Evolutionary conservation across 2,113 vertebrate genomes (phyloP).

Genomic region (Stictonetta naevosa): DNA sequence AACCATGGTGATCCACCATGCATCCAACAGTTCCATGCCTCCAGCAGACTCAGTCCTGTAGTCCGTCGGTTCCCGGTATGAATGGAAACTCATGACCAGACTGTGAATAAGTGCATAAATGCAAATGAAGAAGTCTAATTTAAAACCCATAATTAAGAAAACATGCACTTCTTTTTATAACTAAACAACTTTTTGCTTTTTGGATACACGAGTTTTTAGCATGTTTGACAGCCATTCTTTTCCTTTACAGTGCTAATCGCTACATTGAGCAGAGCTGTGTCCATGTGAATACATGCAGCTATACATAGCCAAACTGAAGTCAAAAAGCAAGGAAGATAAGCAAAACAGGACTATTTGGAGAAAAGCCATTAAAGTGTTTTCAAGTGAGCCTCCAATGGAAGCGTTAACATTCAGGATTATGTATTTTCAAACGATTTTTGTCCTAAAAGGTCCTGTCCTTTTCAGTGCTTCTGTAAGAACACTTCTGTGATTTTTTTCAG

Average conservation of each 20-base stretch:
- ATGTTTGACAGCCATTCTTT: not conserved
- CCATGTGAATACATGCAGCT: not conserved
- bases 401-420: not conserved
- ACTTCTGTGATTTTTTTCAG: not conserved
- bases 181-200: not conserved
- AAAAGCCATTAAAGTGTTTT: constrained; percentile 6
- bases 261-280: not conserved
- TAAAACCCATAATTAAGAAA: not conserved
- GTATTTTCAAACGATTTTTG: constrained; percentile 7
- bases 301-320: not conserved
- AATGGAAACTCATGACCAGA: not conserved
- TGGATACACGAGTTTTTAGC: not conserved
- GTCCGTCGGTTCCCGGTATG: not conserved
- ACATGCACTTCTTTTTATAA: not conserved
- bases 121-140: not conserved
- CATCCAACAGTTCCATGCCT: not conserved
- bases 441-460: not conserved
- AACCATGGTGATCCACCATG: not conserved
- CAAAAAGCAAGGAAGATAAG: not conserved
- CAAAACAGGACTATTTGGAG: not conserved
- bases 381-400: not conserved
- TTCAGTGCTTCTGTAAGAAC: not conserved
- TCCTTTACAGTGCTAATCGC: not conserved
- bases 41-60: not conserved
- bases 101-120: not conserved